Evolutionary conservation across 2,888 invertebrate species (phyloP).

Genomic region (Disparrhopalites patrizii): DNA sequence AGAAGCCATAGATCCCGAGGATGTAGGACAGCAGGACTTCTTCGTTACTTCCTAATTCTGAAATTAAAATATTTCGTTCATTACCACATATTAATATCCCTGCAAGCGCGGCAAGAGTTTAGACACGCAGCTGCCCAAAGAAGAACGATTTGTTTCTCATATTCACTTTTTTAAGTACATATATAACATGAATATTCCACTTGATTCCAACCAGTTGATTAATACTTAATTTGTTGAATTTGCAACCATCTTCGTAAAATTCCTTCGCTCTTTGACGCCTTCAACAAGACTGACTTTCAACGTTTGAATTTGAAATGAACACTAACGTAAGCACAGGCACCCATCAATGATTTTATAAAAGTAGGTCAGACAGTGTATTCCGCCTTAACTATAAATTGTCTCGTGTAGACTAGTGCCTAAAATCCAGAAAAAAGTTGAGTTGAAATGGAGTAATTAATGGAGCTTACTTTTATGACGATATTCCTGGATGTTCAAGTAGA

Average conservation of each 20-base stretch:
- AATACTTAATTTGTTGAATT: background rate
- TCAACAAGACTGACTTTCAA: too few species aligned
- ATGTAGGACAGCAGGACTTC: conserved; percentile 14
- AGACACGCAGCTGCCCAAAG: too few species aligned
- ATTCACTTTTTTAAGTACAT: too few species aligned
- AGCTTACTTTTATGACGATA: conserved; percentile 21
- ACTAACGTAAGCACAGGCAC: background rate
- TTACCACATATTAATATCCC: too few species aligned
- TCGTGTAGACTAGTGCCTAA: too few species aligned
- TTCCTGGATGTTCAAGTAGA: conserved; percentile 19
- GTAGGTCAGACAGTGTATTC: background rate
- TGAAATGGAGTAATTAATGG: background rate
- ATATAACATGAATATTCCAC: too few species aligned
- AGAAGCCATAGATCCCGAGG: background rate
- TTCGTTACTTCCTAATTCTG: conserved; percentile 11
- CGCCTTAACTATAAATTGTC: background rate
- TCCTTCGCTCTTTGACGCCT: too few species aligned
- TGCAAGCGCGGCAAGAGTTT: background rate
- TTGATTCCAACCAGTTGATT: too few species aligned
- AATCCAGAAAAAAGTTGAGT: background rate
- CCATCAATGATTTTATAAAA: background rate
- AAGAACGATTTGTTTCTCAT: too few species aligned
- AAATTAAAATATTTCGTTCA: too few species aligned
- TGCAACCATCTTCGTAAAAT: background rate
- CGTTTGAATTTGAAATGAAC: too few species aligned